Evolutionary conservation across 1,140 invertebrate genomes (phyloP).

Genomic region (Brachionus sp.): DNA sequence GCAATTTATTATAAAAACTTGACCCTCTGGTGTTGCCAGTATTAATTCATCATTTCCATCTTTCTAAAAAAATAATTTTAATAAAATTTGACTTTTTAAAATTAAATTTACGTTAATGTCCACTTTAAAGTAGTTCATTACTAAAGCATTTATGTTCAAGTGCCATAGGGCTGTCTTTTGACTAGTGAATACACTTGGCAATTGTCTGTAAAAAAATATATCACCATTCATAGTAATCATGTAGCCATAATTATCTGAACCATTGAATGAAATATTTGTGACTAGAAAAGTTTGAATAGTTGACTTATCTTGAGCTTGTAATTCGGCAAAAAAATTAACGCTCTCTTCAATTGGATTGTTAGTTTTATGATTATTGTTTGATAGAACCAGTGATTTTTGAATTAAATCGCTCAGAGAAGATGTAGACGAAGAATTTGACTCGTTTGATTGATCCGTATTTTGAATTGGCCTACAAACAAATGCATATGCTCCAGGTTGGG

Average conservation of each 20-base stretch:
- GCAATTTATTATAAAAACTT: conserved; percentile 1
- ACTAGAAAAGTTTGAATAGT: conserved; percentile 25
- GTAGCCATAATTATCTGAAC: conserved; percentile 15
- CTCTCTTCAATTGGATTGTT: not conserved
- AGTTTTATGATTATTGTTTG: not conserved
- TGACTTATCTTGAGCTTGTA: not conserved
- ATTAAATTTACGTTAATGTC: conserved; percentile 25
- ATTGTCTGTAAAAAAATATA: conserved; percentile 37
- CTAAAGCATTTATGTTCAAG: conserved; percentile 1
- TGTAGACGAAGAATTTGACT: conserved; percentile 16
- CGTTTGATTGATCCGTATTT: not conserved
- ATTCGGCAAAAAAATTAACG: not conserved
- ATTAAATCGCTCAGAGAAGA: conserved; percentile 26
- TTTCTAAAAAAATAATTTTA: conserved; percentile 10
- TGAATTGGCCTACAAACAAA: not conserved
- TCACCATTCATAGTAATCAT: conserved; percentile 32
- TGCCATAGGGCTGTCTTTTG: conserved; percentile 33
- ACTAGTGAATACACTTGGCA: not conserved
- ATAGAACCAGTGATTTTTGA: conserved; percentile 11
- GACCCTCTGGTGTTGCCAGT: conserved; percentile 2
- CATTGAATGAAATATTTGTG: conserved; percentile 7
- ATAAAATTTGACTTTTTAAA: not conserved
- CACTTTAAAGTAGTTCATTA: conserved; percentile 24
- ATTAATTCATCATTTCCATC: conserved; percentile 39
- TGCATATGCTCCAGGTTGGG: conserved; percentile 10